Evolutionary conservation across 1,140 invertebrate species (phyloP).

Genomic region (Thaumetopoea pityocampa): DNA sequence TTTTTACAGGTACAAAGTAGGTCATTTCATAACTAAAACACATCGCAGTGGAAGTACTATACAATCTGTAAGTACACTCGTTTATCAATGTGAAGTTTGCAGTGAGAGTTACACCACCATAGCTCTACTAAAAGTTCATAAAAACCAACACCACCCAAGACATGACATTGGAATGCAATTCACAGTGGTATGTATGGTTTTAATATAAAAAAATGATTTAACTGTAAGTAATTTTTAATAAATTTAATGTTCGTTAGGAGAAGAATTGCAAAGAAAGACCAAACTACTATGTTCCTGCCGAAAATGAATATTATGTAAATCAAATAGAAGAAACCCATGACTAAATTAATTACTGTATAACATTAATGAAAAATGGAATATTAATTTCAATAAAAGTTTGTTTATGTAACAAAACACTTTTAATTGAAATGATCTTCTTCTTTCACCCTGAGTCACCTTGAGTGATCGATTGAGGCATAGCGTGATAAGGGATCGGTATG

Average conservation of each 20-base stretch:
- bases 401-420: no score
- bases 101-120: constrained; percentile 40
- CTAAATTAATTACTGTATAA: no score
- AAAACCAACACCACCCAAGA: constrained; percentile 40
- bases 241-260: constrained; percentile 2
- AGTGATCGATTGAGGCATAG: no score
- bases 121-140: constrained; percentile 43
- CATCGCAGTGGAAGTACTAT: constrained; percentile 26
- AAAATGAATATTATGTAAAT: constrained; percentile 8
- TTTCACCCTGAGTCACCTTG: no score
- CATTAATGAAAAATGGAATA: no score
- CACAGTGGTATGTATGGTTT: constrained; percentile 15
- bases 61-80: constrained; percentile 26
- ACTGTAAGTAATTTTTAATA: not conserved
- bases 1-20: constrained; percentile 51
- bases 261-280: not conserved
- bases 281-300: not conserved
- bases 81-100: constrained; percentile 65
- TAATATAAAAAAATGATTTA: not conserved
- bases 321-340: constrained; percentile 6
- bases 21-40: constrained; percentile 53
- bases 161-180: constrained; percentile 19
- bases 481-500: no score
- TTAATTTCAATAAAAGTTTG: no score
- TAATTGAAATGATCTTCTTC: no score